Percentiles rank a stretch among this genome's conserved stretches.
phyloP scores from a whole-genome alignment of 2,113 vertebrate species.

The Panurus biarmicus region DNA sequence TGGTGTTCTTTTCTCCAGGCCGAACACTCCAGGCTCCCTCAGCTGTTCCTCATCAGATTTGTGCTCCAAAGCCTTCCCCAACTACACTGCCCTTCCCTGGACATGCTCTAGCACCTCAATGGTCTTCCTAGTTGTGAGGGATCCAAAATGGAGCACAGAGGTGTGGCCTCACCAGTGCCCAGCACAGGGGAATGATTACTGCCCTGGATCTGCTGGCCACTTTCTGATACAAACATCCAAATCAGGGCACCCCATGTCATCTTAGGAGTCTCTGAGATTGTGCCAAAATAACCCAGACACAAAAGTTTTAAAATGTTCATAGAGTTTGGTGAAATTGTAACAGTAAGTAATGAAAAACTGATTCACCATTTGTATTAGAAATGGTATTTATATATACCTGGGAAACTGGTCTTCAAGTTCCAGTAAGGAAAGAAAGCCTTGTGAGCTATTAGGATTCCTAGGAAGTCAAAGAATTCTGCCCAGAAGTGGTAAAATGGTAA shows the following conservation, averaged over 20 bases:
- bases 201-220: background rate
- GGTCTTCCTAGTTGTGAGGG: background rate
- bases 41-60: background rate
- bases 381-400: background rate
- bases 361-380: background rate
- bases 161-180: background rate
- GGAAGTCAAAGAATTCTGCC: background rate
- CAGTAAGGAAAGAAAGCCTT: background rate
- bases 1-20: background rate
- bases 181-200: background rate
- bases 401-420: background rate
- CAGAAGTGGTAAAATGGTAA: background rate
- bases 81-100: background rate
- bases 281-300: background rate
- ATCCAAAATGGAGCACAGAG: background rate
- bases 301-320: background rate
- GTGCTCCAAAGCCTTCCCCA: background rate
- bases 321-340: background rate
- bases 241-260: background rate
- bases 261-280: background rate
- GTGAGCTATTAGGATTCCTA: background rate
- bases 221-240: background rate
- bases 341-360: background rate
- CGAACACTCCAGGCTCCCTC: background rate
- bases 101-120: rapidly evolving